phyloP scores from a whole-genome alignment of 2,797 vertebrate species.

The Sarcoramphus papa region DNA sequence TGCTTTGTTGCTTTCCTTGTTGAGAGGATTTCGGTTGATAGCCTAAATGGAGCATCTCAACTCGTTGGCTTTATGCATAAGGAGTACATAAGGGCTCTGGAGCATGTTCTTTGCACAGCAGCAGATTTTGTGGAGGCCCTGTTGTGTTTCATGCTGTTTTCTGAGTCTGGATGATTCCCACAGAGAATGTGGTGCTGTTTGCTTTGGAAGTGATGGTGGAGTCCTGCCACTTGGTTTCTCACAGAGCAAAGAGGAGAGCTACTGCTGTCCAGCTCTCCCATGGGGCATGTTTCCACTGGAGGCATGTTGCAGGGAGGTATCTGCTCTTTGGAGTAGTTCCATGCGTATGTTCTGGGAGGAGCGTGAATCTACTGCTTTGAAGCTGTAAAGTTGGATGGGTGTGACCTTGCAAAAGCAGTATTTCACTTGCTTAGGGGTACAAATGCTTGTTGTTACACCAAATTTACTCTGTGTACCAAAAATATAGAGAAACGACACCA shows the following conservation, averaged over 20 bases:
- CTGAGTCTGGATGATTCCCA: not conserved
- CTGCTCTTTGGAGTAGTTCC: not conserved
- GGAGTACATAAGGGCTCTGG: not conserved
- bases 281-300: not conserved
- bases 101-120: not conserved
- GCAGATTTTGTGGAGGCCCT: not conserved
- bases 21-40: not conserved
- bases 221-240: not conserved
- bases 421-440: not conserved
- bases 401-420: not conserved
- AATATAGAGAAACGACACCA: not conserved
- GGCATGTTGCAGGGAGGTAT: rapidly evolving
- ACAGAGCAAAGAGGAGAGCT: not conserved
- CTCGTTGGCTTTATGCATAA: not conserved
- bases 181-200: not conserved
- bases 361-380: not conserved
- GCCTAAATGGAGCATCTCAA: not conserved
- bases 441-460: not conserved
- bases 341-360: rapidly evolving
- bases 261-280: rapidly evolving
- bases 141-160: not conserved
- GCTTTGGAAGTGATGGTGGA: not conserved
- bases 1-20: not conserved
- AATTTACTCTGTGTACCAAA: not conserved
- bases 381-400: not conserved